Evolutionary conservation across 2,888 invertebrate species (phyloP), one percentile per base, ranked within the genome.

Genomic region (Metallyticus violacea): DNA sequence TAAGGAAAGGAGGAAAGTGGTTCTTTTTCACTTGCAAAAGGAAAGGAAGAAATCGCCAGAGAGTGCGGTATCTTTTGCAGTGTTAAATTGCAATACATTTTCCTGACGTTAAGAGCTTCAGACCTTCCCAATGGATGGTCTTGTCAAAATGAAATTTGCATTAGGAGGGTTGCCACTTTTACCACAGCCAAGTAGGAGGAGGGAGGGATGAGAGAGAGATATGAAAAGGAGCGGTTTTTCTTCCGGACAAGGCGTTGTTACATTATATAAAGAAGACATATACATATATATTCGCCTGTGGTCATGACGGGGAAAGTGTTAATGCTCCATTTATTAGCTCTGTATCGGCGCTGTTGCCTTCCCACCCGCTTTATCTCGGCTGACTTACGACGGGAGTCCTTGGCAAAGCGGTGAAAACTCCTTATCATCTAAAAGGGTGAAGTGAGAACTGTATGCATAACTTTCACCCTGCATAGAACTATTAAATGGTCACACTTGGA

Each of bases 141-240:
- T 83, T 83, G 83, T 83, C 83, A 83, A 83, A 83, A 83, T 83
- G 77, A 83, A 83, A 83, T 83, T 83, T 83, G 77, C 83, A 83
- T 83, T 83, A 83, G 83, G 77, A 62, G 28, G 22, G 25, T 26
- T 62, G 62, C 29, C 76, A 76, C 77, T 77, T 22, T 77, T 83
- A 83, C 29, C 28, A 15, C 29, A 28, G 40, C 40, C 40, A 7
- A 7, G 40, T 40, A 9, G 40, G 40, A 15, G 9, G 40, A n/a
- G 30, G 30, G 30, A 6, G 40, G 40, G 40, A 15, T 62, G 40
- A 3, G 15, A 62, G n/a, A 62, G 40, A 62, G 40, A 62, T 62
- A 62, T 62, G 40, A 62, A 62, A 62, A 62, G 40, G 40, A 62
- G 40, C 40, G 40, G 40, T 62, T 62, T 62, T 62, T 62, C 40